Percentiles rank a stretch among this genome's conserved stretches.
phyloP scores from a whole-genome alignment of 2,888 invertebrate genomes.

The Anodontia alba region DNA sequence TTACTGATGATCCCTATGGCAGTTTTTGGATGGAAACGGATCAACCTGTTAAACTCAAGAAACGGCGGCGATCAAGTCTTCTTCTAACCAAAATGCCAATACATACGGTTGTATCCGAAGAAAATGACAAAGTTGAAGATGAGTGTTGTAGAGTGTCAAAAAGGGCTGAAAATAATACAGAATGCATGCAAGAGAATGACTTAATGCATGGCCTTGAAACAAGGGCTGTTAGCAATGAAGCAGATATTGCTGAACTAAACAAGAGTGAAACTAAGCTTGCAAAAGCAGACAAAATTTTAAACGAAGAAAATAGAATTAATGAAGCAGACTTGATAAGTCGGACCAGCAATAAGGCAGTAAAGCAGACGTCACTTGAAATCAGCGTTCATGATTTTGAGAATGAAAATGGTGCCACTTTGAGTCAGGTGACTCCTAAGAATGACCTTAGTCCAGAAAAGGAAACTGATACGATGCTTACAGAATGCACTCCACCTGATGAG shows the following conservation, averaged over 20 bases:
- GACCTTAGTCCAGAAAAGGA: background rate
- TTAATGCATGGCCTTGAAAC: background rate
- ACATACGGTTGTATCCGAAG: background rate
- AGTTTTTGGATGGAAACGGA: constrained; percentile 54
- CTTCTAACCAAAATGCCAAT: background rate
- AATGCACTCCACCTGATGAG: background rate
- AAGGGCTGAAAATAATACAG: background rate
- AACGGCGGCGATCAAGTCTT: constrained; percentile 41
- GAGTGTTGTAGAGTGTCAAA: no score
- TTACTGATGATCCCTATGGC: constrained; percentile 40
- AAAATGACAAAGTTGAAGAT: no score
- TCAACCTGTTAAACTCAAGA: constrained; percentile 39
- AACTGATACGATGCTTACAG: background rate
- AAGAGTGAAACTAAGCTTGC: background rate
- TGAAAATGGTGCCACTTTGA: background rate
- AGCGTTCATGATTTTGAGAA: no score
- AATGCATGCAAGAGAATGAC: background rate
- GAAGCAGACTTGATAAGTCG: no score
- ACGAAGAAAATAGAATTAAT: background rate
- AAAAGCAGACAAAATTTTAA: background rate
- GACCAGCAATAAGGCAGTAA: no score
- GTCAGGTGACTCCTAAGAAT: background rate
- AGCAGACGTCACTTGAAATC: no score
- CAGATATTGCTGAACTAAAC: background rate
- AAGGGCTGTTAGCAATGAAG: background rate